A percentile compares a stretch with the other conserved stretches of the same genome.
phyloP scores from a whole-genome alignment of 1,140 invertebrate species.

The Drosophila repletoides region DNA sequence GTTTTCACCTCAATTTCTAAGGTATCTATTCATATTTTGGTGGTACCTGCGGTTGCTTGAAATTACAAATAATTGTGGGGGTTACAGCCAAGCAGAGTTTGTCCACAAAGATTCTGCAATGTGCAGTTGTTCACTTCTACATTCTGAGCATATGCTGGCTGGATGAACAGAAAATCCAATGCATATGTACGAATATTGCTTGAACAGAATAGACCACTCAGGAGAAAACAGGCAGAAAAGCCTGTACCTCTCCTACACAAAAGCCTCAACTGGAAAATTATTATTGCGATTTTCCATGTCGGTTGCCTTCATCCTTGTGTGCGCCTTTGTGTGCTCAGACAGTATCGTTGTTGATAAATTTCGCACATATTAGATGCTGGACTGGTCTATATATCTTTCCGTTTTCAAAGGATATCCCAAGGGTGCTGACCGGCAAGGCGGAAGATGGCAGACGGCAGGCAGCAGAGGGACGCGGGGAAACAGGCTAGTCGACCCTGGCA shows the following conservation, averaged over 20 bases:
- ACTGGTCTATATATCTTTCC: slow-evolving; percentile 60
- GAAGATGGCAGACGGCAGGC: slow-evolving; percentile 1
- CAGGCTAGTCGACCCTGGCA: too few species aligned
- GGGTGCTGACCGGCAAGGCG: slow-evolving; percentile 1
- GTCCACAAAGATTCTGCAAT: too few species aligned
- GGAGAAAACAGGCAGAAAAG: too few species aligned
- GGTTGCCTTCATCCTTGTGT: slow-evolving; percentile 51
- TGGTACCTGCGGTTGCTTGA: slow-evolving; percentile 3
- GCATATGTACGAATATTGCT: slow-evolving; percentile 8
- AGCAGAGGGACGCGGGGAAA: not conserved
- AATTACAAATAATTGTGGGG: slow-evolving; percentile 18
- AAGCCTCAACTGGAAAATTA: slow-evolving; percentile 66
- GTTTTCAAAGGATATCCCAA: slow-evolving; percentile 64
- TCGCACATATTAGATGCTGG: slow-evolving; percentile 71
- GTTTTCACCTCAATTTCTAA: not conserved
- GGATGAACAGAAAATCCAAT: slow-evolving; percentile 5
- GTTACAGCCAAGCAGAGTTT: not conserved
- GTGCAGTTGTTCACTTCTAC: slow-evolving; percentile 29
- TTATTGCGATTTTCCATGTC: slow-evolving; percentile 77
- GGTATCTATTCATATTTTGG: not conserved
- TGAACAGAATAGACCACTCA: too few species aligned
- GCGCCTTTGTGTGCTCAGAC: slow-evolving; percentile 20
- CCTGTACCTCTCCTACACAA: not conserved
- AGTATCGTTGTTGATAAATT: slow-evolving; percentile 70
- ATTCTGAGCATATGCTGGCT: slow-evolving; percentile 11